Conservation (phyloP, 2,888 invertebrate genomes). For the Laothoe populi region DNA sequence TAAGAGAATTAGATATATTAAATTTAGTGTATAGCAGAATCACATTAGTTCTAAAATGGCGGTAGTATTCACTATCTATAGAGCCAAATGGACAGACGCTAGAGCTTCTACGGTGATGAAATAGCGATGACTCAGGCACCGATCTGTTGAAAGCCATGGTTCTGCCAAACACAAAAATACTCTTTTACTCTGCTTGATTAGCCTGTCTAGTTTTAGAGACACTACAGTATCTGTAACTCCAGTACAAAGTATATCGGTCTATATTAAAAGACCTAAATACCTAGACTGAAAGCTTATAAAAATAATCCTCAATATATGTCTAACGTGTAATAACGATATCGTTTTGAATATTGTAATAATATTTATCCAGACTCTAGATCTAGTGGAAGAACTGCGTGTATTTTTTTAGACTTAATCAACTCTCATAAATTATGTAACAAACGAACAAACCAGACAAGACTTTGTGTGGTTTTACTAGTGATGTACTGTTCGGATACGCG, state of each 20-base stretch:
- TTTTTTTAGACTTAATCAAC: slow-evolving; percentile 22
- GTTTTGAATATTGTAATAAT: slow-evolving; percentile 12
- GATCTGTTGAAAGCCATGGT: too few relatives aligned
- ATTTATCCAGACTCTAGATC: slow-evolving; percentile 14
- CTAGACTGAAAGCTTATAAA: background rate
- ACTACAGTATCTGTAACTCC: too few relatives aligned
- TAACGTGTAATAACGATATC: slow-evolving; percentile 6
- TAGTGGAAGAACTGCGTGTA: slow-evolving; percentile 11
- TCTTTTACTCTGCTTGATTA: too few relatives aligned
- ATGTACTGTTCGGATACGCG: slow-evolving; percentile 7
- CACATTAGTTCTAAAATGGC: too few relatives aligned
- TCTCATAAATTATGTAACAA: slow-evolving; percentile 24
- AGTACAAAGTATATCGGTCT: too few relatives aligned
- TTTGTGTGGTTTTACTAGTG: slow-evolving; percentile 19
- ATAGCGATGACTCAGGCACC: background rate
- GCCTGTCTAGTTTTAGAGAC: too few relatives aligned
- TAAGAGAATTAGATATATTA: too few relatives aligned
- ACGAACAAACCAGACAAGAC: slow-evolving; percentile 19
- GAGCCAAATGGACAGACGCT: background rate
- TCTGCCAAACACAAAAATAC: too few relatives aligned
- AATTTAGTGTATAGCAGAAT: too few relatives aligned
- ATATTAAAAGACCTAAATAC: background rate
- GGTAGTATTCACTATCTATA: too few relatives aligned
- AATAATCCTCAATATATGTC: background rate
- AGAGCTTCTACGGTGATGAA: too few relatives aligned